These are phyloP conservation scores for Plusia festucae DNA, from an alignment of 2,888 invertebrate species.

Conservation along the genomic window DNA sequence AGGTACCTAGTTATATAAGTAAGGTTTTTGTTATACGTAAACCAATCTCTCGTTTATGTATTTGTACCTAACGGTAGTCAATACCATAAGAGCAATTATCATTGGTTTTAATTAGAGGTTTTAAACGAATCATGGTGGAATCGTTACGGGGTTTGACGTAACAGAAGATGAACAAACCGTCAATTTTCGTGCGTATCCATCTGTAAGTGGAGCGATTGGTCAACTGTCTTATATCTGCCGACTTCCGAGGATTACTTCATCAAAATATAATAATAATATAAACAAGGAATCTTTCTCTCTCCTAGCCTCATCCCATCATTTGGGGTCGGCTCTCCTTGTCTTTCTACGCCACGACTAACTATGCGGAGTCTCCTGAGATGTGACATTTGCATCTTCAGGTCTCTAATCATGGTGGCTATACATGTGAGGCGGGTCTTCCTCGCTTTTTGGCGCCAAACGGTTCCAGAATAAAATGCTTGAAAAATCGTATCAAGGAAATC, in stretches of 20 bases:
- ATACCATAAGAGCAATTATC: conserved; percentile 26
- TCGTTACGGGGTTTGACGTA: conserved; percentile 51
- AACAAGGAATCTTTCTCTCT: too few relatives aligned
- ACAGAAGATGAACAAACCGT: conserved; percentile 52
- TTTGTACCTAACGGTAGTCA: conserved; percentile 15
- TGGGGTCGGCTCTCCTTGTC: too few relatives aligned
- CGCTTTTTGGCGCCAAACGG: too few relatives aligned
- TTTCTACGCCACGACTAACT: too few relatives aligned
- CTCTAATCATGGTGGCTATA: too few relatives aligned
- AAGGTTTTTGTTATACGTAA: conserved; percentile 16
- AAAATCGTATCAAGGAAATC: too few relatives aligned
- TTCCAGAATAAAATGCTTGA: too few relatives aligned
- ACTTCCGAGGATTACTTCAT: conserved; percentile 54
- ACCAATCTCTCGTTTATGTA: conserved; percentile 18
- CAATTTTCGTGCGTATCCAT: conserved; percentile 56
- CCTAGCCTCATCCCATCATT: too few relatives aligned
- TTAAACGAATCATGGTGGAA: conserved; percentile 34
- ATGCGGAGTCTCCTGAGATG: too few relatives aligned
- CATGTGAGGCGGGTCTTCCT: too few relatives aligned
- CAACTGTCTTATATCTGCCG: conserved; percentile 48
- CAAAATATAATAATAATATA: conserved; percentile 30
- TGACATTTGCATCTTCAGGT: too few relatives aligned
- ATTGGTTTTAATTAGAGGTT: conserved; percentile 41
- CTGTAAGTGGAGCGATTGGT: conserved; percentile 58
- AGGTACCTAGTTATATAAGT: conserved; percentile 36